Conservation (phyloP, 2,797 vertebrate species). For the Taeniopygia guttata region DNA sequence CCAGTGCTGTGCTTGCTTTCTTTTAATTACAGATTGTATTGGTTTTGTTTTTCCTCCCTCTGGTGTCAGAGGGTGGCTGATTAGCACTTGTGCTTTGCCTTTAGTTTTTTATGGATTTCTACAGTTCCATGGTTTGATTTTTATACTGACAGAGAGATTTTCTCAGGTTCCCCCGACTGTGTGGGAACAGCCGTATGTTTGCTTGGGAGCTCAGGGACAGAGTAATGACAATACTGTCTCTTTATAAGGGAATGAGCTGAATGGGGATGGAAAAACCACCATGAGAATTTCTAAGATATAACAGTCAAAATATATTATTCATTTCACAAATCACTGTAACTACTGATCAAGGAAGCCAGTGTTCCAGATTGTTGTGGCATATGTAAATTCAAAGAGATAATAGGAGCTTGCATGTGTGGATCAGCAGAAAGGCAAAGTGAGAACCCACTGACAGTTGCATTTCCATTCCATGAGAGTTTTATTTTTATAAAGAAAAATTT, state of each 20-base stretch:
- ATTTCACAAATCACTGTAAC: background rate
- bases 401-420: background rate
- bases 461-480: background rate
- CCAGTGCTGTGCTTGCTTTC: background rate
- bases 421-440: background rate
- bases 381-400: background rate
- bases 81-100: background rate
- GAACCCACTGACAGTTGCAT: background rate
- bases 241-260: background rate
- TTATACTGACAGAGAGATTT: background rate
- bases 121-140: background rate
- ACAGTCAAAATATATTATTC: background rate
- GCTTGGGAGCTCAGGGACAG: background rate
- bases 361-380: background rate
- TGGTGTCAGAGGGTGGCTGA: background rate
- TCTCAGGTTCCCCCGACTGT: accelerated
- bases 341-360: background rate
- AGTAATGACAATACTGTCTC: background rate
- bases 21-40: background rate
- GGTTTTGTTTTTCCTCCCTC: background rate
- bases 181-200: background rate
- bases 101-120: background rate
- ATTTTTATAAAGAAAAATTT: background rate
- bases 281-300: background rate
- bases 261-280: background rate